Percentiles rank a stretch among this genome's conserved stretches.
Evolutionary conservation across 2,888 invertebrate genomes (phyloP).

Genomic region (Mayetiola destructor): DNA sequence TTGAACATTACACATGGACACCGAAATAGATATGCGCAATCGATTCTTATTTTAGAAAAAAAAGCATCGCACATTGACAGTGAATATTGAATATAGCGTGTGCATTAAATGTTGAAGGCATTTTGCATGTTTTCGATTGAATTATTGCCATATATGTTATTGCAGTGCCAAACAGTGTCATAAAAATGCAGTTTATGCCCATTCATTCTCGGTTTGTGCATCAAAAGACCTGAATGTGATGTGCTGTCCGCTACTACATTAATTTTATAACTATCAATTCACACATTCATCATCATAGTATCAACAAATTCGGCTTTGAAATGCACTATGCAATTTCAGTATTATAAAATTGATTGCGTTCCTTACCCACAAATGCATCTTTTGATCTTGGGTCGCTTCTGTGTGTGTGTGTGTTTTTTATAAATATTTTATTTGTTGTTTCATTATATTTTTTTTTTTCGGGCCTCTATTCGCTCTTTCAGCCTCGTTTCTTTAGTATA

Average conservation of each 20-base stretch:
- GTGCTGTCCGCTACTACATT: constrained; percentile 8
- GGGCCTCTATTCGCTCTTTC: no score
- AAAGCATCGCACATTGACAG: no score
- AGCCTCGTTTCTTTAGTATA: no score
- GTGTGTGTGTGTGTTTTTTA: background rate
- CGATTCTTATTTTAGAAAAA: no score
- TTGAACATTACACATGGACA: no score
- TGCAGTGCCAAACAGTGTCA: background rate
- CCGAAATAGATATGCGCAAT: no score
- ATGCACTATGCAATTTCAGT: background rate
- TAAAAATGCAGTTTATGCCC: background rate
- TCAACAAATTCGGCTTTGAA: background rate
- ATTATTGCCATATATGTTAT: constrained; percentile 6
- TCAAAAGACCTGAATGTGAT: background rate
- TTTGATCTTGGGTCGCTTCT: constrained; percentile 5
- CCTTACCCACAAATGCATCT: background rate
- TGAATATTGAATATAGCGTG: no score
- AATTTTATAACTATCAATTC: constrained; percentile 10
- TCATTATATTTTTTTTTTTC: no score
- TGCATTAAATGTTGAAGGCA: no score
- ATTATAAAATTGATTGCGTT: background rate
- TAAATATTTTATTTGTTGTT: no score
- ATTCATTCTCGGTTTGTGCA: background rate
- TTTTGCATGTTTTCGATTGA: constrained; percentile 11
- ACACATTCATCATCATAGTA: no score